These are phyloP conservation scores for Mycteria americana DNA, from an alignment of 2,797 vertebrate genomes.

Conservation along the genomic window DNA sequence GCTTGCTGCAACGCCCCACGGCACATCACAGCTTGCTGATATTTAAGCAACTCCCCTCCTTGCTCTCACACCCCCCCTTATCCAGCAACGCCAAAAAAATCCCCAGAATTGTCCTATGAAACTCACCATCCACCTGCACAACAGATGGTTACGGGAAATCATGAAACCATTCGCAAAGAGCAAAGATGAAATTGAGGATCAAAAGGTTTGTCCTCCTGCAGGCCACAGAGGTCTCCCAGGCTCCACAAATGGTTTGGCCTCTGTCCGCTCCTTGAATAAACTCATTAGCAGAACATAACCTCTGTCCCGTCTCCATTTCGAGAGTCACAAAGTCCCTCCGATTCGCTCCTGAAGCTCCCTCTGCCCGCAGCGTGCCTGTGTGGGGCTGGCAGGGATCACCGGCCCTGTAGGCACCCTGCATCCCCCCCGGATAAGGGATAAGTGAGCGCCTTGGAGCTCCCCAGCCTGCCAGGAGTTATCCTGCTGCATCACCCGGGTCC, in stretches of 20 bases:
- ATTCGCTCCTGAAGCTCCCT: neutral
- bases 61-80: neutral
- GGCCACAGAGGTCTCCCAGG: neutral
- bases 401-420: accelerated
- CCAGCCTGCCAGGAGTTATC: neutral
- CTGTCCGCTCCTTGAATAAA: neutral
- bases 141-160: accelerated
- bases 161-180: neutral
- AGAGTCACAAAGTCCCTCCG: accelerated
- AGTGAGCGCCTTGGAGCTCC: neutral
- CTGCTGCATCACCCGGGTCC: neutral
- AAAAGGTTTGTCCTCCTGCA: neutral
- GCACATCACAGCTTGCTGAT: neutral
- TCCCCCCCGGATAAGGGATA: accelerated
- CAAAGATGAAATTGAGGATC: neutral
- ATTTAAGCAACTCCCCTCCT: neutral
- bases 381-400: neutral
- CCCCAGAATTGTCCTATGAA: accelerated
- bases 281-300: neutral
- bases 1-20: accelerated
- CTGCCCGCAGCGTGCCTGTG: accelerated
- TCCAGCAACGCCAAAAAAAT: neutral
- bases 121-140: neutral
- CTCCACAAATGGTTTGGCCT: neutral
- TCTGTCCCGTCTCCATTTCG: neutral